phyloP scores from a whole-genome alignment of 1,140 invertebrate genomes.

The Sarcophaga peregrina region DNA sequence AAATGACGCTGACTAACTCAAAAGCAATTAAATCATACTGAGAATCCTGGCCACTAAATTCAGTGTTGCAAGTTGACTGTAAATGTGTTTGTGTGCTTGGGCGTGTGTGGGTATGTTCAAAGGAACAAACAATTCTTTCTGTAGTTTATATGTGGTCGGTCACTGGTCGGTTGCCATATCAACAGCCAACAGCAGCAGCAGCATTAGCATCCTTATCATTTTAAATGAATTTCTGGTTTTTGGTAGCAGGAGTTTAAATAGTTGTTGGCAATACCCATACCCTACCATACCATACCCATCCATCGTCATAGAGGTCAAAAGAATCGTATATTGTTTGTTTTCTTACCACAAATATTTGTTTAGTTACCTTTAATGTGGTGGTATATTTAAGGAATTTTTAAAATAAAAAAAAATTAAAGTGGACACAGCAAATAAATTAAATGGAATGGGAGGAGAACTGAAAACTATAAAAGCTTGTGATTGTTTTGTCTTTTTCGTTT shows the following conservation, averaged over 20 bases:
- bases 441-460: background rate
- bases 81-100: background rate
- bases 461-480: too few relatives aligned
- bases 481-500: too few relatives aligned
- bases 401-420: background rate
- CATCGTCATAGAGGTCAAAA: background rate
- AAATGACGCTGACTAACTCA: background rate
- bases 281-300: background rate
- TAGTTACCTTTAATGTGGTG: slow-evolving; percentile 42
- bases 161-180: slow-evolving; percentile 9
- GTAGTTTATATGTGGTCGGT: background rate
- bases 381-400: background rate
- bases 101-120: too few relatives aligned
- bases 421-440: background rate
- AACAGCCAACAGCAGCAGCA: background rate
- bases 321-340: slow-evolving; percentile 26
- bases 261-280: background rate
- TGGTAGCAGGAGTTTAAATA: background rate
- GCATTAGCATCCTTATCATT: background rate
- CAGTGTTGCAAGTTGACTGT: background rate
- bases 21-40: slow-evolving; percentile 25
- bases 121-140: background rate
- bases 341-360: slow-evolving; percentile 39
- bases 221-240: background rate
- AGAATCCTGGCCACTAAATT: background rate